Evolutionary conservation across 35 echinoderm and acorn worm species (phyloP).

Genomic region (Stichopus chloronotus): DNA sequence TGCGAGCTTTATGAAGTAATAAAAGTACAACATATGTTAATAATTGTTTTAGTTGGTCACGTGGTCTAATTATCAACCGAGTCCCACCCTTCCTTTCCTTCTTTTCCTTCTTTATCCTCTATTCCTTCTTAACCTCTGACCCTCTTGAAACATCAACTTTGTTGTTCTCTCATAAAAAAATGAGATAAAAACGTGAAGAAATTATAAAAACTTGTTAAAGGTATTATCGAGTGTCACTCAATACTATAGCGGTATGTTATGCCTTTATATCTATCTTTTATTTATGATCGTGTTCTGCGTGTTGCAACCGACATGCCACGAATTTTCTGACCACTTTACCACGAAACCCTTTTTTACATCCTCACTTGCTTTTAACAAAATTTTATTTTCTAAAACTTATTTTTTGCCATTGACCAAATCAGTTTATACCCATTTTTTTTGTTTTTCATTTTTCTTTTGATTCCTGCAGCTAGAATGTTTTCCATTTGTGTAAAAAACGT

Average conservation of each 20-base stretch:
- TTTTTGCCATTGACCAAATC: not conserved
- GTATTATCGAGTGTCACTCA: not conserved
- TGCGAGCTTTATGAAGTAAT: no score
- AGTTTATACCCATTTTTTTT: not conserved
- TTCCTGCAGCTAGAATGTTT: not conserved
- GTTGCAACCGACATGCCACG: not conserved
- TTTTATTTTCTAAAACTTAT: not conserved
- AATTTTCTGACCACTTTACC: not conserved
- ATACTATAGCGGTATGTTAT: not conserved
- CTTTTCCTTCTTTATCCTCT: no score
- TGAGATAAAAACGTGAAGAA: no score
- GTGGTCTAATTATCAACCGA: no score
- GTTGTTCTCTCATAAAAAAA: no score
- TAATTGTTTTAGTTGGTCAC: no score
- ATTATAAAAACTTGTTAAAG: not conserved
- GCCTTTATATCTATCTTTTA: not conserved
- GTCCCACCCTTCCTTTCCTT: no score
- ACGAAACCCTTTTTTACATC: no score
- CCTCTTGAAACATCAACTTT: no score
- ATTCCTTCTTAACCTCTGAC: no score
- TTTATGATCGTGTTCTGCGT: no score
- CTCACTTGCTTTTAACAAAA: not conserved
- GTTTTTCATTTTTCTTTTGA: not conserved
- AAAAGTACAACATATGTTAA: no score
- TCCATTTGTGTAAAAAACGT: not conserved